phyloP scores from a whole-genome alignment of 2,797 vertebrate species.

The Bradypodion ventrale region DNA sequence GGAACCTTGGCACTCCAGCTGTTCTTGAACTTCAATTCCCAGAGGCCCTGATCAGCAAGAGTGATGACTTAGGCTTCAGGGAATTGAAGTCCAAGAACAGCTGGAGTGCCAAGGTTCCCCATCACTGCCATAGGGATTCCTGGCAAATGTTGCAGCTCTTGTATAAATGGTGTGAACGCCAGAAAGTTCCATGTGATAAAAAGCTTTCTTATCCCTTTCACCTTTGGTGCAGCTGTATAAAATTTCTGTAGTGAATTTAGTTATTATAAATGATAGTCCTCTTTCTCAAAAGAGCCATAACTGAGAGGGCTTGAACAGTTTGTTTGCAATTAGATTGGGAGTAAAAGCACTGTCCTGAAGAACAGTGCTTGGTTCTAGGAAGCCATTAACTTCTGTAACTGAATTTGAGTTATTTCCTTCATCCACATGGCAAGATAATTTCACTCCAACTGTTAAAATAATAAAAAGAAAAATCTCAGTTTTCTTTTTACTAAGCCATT shows the following conservation, averaged over 20 bases:
- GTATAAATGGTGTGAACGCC: not conserved
- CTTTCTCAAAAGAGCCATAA: not conserved
- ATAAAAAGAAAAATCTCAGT: not conserved
- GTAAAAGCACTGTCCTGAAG: not conserved
- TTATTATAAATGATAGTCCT: not conserved
- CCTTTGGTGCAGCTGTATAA: not conserved
- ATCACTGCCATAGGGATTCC: not conserved
- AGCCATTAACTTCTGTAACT: not conserved
- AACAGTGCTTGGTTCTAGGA: not conserved
- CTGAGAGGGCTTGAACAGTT: not conserved
- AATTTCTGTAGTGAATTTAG: not conserved
- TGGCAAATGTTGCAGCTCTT: not conserved
- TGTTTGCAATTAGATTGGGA: not conserved
- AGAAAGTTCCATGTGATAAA: not conserved
- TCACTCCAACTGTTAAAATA: not conserved
- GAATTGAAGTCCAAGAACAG: too few relatives aligned
- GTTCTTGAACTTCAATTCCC: too few relatives aligned
- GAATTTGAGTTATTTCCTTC: not conserved
- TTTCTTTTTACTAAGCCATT: too few relatives aligned
- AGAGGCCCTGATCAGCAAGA: too few relatives aligned
- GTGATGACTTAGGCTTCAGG: too few relatives aligned
- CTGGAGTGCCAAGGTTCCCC: too few relatives aligned
- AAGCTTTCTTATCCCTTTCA: not conserved
- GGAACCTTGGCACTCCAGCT: too few relatives aligned
- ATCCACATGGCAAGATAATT: not conserved